Evolutionary conservation across 37 sponge, comb jelly and placozoan genomes (phyloP).

Genomic region (Theonella swinhoei): DNA sequence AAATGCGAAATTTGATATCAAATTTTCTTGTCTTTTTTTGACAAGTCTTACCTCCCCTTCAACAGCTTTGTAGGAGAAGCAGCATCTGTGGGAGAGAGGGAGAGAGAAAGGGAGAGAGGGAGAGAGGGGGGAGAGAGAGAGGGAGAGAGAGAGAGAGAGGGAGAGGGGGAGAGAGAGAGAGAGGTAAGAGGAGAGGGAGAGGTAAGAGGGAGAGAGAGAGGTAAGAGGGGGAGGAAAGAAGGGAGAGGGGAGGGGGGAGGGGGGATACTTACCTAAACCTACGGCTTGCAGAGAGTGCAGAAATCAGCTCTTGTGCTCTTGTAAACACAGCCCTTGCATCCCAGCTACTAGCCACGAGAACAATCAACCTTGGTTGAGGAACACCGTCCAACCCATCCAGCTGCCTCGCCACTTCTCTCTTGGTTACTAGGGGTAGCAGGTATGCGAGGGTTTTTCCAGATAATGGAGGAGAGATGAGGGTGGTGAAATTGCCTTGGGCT

Average conservation of each 20-base stretch:
- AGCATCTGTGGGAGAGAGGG: too few relatives aligned
- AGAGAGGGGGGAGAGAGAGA: not conserved
- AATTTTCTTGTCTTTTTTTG: too few relatives aligned
- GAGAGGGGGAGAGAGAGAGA: not conserved
- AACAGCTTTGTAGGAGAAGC: not conserved
- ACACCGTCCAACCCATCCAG: not conserved
- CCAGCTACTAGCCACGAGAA: constrained; percentile 33
- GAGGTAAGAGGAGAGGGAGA: not conserved
- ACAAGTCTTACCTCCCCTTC: too few relatives aligned
- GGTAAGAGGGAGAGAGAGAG: not conserved
- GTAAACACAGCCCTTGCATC: constrained; percentile 23
- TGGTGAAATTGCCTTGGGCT: not conserved
- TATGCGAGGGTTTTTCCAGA: constrained; percentile 75
- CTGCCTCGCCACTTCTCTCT: not conserved
- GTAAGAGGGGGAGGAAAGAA: not conserved
- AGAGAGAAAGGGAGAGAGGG: not conserved
- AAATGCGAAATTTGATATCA: too few relatives aligned
- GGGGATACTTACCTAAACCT: constrained; percentile 26
- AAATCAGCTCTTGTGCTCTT: constrained; percentile 26
- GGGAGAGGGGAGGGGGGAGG: not conserved
- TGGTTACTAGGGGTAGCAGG: constrained; percentile 53
- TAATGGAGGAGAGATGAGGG: constrained; percentile 37
- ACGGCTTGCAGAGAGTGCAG: constrained; percentile 11
- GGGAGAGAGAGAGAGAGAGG: not conserved
- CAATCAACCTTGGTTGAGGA: constrained; percentile 25